Evolutionary conservation across 2,113 vertebrate species (phyloP).

Genomic region (Tricholaema leucomelas): DNA sequence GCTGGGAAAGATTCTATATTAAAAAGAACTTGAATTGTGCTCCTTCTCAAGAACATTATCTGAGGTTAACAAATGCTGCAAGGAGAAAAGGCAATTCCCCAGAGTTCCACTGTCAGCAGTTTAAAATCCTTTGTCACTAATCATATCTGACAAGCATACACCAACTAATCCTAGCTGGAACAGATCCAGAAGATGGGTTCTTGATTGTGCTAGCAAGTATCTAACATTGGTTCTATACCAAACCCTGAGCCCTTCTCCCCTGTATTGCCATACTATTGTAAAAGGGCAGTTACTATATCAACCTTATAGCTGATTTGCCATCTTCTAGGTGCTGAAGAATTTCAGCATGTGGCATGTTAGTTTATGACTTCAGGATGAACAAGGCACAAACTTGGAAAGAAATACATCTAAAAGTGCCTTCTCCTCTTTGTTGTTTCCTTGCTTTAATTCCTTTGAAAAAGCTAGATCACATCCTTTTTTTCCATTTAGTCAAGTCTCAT

Average conservation of each 20-base stretch:
- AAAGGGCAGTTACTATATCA: neutral
- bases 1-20: constrained; percentile 49
- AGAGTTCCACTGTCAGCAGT: neutral
- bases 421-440: neutral
- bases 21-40: constrained; percentile 40
- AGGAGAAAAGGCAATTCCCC: neutral
- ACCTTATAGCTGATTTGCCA: neutral
- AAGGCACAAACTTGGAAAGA: neutral
- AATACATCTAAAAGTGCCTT: neutral
- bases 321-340: neutral
- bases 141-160: fast-evolving
- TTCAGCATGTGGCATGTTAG: neutral
- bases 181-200: neutral
- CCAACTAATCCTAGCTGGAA: neutral
- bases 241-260: neutral
- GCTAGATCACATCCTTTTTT: neutral
- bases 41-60: constrained; percentile 32
- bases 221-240: neutral
- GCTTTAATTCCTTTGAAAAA: neutral
- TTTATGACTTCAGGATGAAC: neutral
- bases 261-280: neutral
- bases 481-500: neutral
- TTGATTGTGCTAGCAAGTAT: neutral
- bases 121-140: neutral
- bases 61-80: neutral